Base-by-base conservation (phyloP, 2,113 vertebrate species). In the Ranitomeya imitator region DNA sequence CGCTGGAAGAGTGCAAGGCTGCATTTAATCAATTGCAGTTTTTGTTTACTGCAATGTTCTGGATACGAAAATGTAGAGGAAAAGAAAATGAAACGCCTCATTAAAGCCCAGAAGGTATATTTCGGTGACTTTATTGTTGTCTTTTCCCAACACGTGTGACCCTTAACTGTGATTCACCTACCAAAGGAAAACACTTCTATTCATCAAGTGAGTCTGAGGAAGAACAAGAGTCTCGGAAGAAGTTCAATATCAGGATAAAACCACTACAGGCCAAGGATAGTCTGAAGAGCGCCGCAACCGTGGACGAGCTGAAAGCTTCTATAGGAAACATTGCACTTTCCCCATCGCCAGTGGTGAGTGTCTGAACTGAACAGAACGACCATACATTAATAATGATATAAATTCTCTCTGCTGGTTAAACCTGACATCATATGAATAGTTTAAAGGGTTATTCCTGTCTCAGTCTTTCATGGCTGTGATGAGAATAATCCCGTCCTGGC, bases 191-290 rank as follows among this genome's bases (percentile, higher is more conserved):
- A 92, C 97, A 97, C 90, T 97, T 97, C 92, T 98, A 97, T 94
- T 99, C 98, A 85, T 99, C 98, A 0, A 99, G 98, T 1, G 98
- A 99, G 74, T 99, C 98, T 0, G 98, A 99, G 91, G 97, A 98
- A 37, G 98, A 99, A 54, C 97, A 99, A 90, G 98, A 99, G 90
- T 96, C 95, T 0, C 96, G 95, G 91, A 97, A 96, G 93, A 99
- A 98, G 89, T 99, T 99, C 93, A 98, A 98, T 91, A 98, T 99
- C 81, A 98, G 96, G 93, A 99, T 99, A 93, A 98, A 99, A 83
- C 98, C 98, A 0, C 91, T 99, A 91, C 96, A 96, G 71, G 94
- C 96, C 9, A 94, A 97, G 79, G 97, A 98, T 79, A 93, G 94
- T 12, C 93, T 95, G 90, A 96, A 95, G 92, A 96, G 95, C 5